phyloP scores from a whole-genome alignment of 2,113 vertebrate species.

The Corythornis cristatus region DNA sequence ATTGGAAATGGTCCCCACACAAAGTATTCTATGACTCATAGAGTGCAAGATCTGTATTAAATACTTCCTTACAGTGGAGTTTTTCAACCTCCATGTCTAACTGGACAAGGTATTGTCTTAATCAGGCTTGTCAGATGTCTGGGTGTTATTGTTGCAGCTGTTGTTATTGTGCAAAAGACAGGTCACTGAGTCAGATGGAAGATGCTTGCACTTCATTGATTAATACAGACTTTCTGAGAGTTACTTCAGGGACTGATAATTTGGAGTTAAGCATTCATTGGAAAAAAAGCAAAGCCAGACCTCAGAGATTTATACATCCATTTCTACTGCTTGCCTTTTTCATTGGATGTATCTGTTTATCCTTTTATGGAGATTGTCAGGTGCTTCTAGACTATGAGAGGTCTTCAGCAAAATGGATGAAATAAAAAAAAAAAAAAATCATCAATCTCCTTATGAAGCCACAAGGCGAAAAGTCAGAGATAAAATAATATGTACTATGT shows the following conservation, averaged over 20 bases:
- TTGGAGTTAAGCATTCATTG: background rate
- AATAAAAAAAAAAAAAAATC: background rate
- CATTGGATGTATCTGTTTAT: background rate
- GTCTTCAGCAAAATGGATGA: background rate
- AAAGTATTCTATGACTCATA: too few relatives aligned
- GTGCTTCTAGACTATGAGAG: background rate
- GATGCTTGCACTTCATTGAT: background rate
- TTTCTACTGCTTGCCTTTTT: background rate
- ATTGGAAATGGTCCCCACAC: too few relatives aligned
- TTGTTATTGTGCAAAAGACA: background rate
- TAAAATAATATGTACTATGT: background rate
- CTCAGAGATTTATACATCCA: background rate
- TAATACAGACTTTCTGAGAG: background rate
- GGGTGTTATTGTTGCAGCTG: background rate
- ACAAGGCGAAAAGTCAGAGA: background rate
- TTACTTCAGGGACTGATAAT: background rate
- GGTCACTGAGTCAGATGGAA: background rate
- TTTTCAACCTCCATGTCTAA: background rate
- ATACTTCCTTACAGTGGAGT: background rate
- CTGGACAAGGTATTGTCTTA: background rate
- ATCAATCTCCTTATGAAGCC: background rate
- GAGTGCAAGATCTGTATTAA: background rate
- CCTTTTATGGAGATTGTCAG: background rate
- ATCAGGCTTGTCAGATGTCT: background rate
- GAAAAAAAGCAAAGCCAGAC: background rate